Evolutionary conservation across 2,797 vertebrate species (phyloP).

Genomic region (Hyperoplus lanceolatus): DNA sequence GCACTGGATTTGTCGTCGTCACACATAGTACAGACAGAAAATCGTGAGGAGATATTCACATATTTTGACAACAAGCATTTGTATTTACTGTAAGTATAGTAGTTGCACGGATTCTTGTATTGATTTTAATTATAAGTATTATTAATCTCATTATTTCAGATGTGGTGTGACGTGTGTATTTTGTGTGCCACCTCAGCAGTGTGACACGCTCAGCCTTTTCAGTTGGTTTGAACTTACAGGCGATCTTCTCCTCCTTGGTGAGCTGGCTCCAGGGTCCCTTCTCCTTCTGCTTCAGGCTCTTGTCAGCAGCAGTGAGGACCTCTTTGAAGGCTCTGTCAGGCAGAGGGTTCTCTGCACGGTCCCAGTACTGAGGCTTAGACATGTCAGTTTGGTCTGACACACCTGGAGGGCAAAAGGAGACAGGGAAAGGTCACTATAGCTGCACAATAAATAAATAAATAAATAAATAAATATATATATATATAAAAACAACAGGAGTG

Average conservation of each 20-base stretch:
- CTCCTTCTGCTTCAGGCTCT: slow-evolving; percentile 90
- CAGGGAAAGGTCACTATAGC: neutral
- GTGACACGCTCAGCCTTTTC: neutral
- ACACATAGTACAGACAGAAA: no score
- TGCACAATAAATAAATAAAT: no score
- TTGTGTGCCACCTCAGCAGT: neutral
- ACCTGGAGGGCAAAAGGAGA: slow-evolving; percentile 51
- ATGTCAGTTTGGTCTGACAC: slow-evolving; percentile 76
- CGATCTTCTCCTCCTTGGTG: slow-evolving; percentile 88
- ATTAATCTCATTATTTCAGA: neutral
- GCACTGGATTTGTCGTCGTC: no score
- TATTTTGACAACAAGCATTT: neutral
- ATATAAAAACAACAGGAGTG: neutral
- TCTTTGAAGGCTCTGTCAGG: slow-evolving; percentile 84
- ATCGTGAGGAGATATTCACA: no score
- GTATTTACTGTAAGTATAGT: neutral
- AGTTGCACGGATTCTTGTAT: neutral
- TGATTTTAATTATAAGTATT: neutral
- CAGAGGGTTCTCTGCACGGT: slow-evolving; percentile 85
- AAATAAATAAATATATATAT: neutral
- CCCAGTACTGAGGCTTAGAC: slow-evolving; percentile 82
- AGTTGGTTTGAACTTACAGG: slow-evolving; percentile 74
- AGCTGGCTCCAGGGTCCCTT: slow-evolving; percentile 89
- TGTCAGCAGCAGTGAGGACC: slow-evolving; percentile 76
- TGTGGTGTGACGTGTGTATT: neutral